Evolutionary conservation across 2,888 invertebrate species (phyloP).

Genomic region (Troglohyphantes excavatus): DNA sequence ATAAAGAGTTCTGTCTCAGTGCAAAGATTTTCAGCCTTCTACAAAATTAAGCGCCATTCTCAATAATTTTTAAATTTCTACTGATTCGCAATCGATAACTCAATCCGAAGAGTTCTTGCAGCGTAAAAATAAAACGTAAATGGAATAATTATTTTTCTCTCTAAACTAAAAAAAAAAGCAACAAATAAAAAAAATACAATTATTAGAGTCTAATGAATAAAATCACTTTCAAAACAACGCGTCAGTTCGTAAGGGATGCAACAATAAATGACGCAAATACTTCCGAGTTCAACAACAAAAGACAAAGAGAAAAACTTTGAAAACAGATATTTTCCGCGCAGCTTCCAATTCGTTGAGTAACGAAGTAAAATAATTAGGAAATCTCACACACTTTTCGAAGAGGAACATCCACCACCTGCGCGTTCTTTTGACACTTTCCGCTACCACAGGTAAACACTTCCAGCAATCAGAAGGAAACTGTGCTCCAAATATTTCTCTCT

Average conservation of each 20-base stretch:
- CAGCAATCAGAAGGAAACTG: conserved; percentile 25
- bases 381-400: neutral
- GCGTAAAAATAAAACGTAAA: too few species aligned
- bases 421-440: neutral
- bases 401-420: neutral
- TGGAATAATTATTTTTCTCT: too few species aligned
- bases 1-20: too few species aligned
- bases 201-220: neutral
- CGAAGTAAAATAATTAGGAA: neutral
- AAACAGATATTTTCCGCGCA: neutral
- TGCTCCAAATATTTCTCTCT: conserved; percentile 34
- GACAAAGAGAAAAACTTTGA: neutral
- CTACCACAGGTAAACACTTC: conserved; percentile 14
- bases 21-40: too few species aligned
- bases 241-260: too few species aligned
- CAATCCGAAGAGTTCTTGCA: too few species aligned
- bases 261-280: neutral
- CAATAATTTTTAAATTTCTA: neutral
- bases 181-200: neutral
- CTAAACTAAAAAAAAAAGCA: too few species aligned
- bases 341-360: neutral
- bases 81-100: neutral
- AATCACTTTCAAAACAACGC: neutral
- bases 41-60: too few species aligned
- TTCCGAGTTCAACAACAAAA: neutral